Base-by-base conservation (phyloP, 2,113 vertebrate genomes). In the Canis aureus region DNA sequence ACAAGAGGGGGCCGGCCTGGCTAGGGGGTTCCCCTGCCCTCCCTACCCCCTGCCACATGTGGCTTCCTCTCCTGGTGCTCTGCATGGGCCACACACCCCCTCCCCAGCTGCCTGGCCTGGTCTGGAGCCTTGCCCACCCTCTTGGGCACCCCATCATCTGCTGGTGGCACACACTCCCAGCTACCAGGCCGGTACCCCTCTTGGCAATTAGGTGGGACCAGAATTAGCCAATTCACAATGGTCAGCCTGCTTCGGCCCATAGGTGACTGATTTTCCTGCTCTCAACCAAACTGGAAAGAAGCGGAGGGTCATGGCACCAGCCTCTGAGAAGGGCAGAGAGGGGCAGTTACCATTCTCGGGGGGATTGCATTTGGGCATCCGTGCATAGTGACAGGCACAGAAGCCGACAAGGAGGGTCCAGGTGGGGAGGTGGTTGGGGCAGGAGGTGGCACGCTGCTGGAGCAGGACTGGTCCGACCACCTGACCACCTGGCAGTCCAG, bases 401-500 rank as follows among this genome's bases (percentile, higher is more conserved):
- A 5, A 8, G 17, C 1, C 0, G 43, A 74, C 8, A 59, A 2
- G 38, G 93, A 53, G 10, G 97, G 27, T 0, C 6, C 57, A 5
- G 74, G 15, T 0, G 2, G 1, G 25, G 90, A 25, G 2, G 53
- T 38, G 2, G 8, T 3, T 0, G n/a, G 6, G 1, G 57, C 2
- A 1, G 76, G 29, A 13, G 43, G 4, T 5, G 25, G 0, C 0
- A 13, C 5, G 9, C 76, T 51, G 32, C 84, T 62, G 12, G 92
- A 93, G 27, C 98, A 98, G 15, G 0, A 0, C 0, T 1, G 55
- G 98, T 99, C 35, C 0, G 0, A 5, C 20, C 19, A 3, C 53
- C 92, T 98, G 49, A 98, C 97, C 97, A 99, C 76, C 0, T 16
- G 57, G 94, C 99, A 99, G 0, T 35, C 67, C 0, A 23, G 10